Evolutionary conservation across 1,140 invertebrate species (phyloP).

Genomic region (Tribolium castaneum): DNA sequence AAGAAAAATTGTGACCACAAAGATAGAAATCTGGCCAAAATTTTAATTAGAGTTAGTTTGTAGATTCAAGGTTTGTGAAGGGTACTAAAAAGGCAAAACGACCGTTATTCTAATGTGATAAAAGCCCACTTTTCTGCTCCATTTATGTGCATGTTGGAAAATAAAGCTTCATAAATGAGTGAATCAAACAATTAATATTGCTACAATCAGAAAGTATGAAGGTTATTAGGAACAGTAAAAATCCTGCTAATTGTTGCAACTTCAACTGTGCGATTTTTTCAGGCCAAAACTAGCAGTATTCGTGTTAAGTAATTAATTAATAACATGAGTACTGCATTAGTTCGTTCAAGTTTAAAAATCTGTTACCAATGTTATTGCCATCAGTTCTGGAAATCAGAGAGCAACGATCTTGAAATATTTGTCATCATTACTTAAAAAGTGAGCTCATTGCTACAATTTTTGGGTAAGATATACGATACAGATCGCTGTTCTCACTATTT

Average conservation of each 20-base stretch:
- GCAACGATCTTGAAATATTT: background rate
- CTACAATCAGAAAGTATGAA: background rate
- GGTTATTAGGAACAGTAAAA: constrained; percentile 8
- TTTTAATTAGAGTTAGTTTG: too few species aligned
- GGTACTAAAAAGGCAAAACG: background rate
- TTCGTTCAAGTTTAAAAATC: constrained; percentile 3
- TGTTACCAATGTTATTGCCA: background rate
- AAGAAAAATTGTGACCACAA: too few species aligned
- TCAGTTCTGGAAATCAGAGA: background rate
- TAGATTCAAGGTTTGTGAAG: too few species aligned
- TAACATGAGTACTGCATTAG: background rate
- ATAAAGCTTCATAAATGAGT: background rate
- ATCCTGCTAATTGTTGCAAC: background rate
- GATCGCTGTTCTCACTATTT: background rate
- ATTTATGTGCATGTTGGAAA: background rate
- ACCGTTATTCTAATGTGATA: background rate
- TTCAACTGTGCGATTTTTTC: background rate
- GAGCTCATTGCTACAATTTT: background rate
- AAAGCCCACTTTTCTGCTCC: background rate
- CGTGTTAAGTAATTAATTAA: background rate
- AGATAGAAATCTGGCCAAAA: too few species aligned
- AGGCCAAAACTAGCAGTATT: too few species aligned
- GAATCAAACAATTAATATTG: background rate
- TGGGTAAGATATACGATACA: background rate
- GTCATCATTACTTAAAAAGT: background rate